These are phyloP conservation scores for Lacanobia wlatinum DNA, from an alignment of 2,888 invertebrate genomes.

Conservation along the genomic window DNA sequence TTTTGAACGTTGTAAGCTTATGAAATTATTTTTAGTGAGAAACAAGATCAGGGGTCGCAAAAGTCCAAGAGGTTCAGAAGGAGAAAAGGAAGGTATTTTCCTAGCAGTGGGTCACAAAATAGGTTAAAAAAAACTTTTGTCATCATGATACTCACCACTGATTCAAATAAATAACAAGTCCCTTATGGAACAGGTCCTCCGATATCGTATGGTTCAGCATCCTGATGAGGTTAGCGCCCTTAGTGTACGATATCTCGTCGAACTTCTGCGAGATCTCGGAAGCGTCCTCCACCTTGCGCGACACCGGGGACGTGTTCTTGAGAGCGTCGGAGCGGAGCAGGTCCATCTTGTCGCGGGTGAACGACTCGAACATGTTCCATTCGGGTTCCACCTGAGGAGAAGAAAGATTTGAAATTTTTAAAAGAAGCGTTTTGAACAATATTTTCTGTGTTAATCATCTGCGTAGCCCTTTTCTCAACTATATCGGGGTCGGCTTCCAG, in stretches of 20 bases:
- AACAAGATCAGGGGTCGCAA: no score
- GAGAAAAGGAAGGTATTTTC: no score
- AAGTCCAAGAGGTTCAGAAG: no score
- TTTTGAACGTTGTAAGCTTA: no score
- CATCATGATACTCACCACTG: constrained; percentile 84
- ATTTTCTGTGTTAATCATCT: no score
- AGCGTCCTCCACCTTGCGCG: constrained; percentile 87
- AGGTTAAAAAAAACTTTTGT: no score
- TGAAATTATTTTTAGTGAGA: no score
- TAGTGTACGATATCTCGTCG: constrained; percentile 90
- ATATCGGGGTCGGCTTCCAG: no score
- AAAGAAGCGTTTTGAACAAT: no score
- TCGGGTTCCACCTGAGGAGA: constrained; percentile 87
- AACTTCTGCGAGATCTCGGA: constrained; percentile 91
- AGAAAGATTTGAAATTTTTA: neutral
- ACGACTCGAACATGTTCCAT: constrained; percentile 90
- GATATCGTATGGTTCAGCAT: constrained; percentile 91
- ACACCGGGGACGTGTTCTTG: constrained; percentile 90
- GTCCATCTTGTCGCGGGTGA: constrained; percentile 90
- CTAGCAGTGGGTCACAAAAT: no score
- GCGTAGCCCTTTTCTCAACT: no score
- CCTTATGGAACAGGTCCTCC: constrained; percentile 88
- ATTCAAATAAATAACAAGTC: constrained; percentile 89
- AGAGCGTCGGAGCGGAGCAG: constrained; percentile 89
- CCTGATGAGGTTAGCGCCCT: constrained; percentile 91